Evolutionary conservation across 2,113 vertebrate species (phyloP), one percentile per base, ranked within the genome.

Genomic region (Xenopus laevis): DNA sequence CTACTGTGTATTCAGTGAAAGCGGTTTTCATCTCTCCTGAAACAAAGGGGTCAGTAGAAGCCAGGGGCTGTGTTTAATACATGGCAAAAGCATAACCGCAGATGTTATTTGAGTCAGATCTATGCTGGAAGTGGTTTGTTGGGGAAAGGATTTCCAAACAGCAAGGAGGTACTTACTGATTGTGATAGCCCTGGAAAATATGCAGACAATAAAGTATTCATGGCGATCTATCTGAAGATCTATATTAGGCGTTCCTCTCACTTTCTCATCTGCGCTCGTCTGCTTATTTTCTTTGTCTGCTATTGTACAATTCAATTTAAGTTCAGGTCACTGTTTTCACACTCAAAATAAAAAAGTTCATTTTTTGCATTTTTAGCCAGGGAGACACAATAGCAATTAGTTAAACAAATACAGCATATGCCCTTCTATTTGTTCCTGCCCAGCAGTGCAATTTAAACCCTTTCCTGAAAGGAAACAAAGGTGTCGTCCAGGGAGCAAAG

Each of bases 101-200:
- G 74, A 69, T 77, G 74, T 77, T 77, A 53, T 40, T 70, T 70
- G 65, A 69, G 62, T 68, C 65, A 68, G 61, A 68, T 67, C 46
- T 53, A 13, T 75, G 67, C 74, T 64, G 67, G 74, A 77, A 70
- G 67, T 77, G 67, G 66, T 77, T 77, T 77, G 50, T 17, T 65
- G 44, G 63, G 52, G 71, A 64, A 72, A 72, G 61, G 47, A 66
- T 73, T 73, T 73, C 71, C 63, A 73, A 52, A 63, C 71, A 73
- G 63, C 21, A 27, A 44, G 40, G 71, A 73, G 57, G 71, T 73
- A 53, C 52, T 23, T 47, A 73, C 21, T 18, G 71, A 73, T 64
- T 65, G 62, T 73, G 71, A 66, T 73, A 66, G 71, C 30, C 61
- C 50, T 72, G 71, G 71, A 73, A 73, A 73, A 66, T 46, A 58